phyloP scores from a whole-genome alignment of 2,888 invertebrate genomes.

The Callosobruchus maculatus region DNA sequence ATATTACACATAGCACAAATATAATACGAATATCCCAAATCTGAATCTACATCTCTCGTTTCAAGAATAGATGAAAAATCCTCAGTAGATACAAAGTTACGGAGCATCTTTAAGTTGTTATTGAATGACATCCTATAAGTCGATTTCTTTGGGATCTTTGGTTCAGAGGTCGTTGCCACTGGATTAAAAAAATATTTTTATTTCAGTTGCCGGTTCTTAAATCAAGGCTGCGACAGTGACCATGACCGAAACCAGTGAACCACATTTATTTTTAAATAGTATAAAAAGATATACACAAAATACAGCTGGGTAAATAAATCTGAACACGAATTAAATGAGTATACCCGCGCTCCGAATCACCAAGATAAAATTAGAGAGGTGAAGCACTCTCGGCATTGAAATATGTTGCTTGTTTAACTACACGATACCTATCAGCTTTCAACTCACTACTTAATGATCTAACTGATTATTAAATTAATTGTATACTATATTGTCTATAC shows the following conservation, averaged over 20 bases:
- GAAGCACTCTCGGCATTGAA: not conserved
- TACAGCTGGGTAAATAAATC: not conserved
- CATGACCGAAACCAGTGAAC: not conserved
- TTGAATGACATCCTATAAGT: no score
- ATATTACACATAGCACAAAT: no score
- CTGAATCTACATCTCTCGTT: no score
- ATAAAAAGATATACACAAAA: not conserved
- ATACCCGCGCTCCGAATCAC: not conserved
- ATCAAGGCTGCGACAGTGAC: not conserved
- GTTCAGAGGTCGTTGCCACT: not conserved
- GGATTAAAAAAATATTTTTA: not conserved
- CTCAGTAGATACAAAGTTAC: no score
- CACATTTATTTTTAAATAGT: not conserved
- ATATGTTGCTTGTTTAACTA: not conserved
- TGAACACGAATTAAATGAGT: not conserved
- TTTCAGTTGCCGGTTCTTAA: not conserved
- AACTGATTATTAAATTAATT: no score
- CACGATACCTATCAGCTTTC: no score
- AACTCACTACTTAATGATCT: no score
- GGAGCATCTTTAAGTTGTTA: no score
- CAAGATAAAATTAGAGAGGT: not conserved
- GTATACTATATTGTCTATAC: no score
- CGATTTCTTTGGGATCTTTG: not conserved
- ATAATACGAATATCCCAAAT: no score
- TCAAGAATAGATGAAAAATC: no score